These are phyloP conservation scores for Drosophila prolongata DNA, from an alignment of 2,888 invertebrate genomes.

Conservation along the genomic window DNA sequence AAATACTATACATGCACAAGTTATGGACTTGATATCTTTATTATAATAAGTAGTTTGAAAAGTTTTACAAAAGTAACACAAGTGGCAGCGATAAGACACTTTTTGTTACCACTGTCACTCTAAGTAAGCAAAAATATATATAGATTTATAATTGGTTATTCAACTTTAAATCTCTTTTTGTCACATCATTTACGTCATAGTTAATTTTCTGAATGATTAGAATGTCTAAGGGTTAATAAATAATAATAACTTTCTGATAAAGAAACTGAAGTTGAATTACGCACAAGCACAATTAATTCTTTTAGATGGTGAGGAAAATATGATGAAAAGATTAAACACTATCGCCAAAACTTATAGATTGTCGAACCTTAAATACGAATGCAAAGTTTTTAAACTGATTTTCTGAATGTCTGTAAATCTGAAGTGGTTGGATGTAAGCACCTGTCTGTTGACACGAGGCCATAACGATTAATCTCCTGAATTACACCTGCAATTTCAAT, in stretches of 20 bases:
- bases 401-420: background rate
- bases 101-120: background rate
- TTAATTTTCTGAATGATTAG: background rate
- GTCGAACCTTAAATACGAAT: background rate
- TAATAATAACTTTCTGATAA: background rate
- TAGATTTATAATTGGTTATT: background rate
- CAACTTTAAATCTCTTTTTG: background rate
- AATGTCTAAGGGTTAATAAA: background rate
- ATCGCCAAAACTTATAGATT: background rate
- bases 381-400: background rate
- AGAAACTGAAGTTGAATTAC: background rate
- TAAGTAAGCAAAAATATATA: no score
- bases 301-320: no score
- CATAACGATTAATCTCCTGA: background rate
- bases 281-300: background rate
- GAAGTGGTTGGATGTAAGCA: background rate
- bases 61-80: background rate
- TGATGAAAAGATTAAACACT: background rate
- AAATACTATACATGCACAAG: background rate
- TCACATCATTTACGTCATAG: constrained; percentile 5
- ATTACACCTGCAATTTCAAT: constrained; percentile 15
- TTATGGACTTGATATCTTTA: constrained; percentile 6
- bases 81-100: background rate
- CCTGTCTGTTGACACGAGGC: constrained; percentile 29
- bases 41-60: background rate